Base-by-base conservation (phyloP, 2,888 invertebrate species). In the Blomia tropicalis region DNA sequence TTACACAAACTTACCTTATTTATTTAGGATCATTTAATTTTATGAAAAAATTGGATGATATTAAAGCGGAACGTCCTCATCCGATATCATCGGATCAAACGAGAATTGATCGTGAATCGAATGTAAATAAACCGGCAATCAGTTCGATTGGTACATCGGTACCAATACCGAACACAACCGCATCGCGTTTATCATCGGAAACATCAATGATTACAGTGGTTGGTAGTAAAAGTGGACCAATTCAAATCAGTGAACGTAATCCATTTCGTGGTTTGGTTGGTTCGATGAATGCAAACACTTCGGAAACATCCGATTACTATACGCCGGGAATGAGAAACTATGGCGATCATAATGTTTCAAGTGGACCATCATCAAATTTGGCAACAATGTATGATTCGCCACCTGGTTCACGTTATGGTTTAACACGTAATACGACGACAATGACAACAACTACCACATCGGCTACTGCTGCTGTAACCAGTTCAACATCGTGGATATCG, bases 261-360 rank as follows among this genome's bases (percentile, higher is more conserved):
- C 51, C 51, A 14, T 47, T 47, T 47, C 51, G 51, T 11, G 51
- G 51, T 11, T n/a, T 47, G 51, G 51, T 47, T 22, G 51, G 51
- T 27, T 47, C 51, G 51, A 47, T 47, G 51, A 47, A 47, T 27
- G 51, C 51, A 7, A n/a, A 7, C 23, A 27, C 51, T 14, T 14
- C 41, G 41, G 41, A 14, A 14, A 27, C 51, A 11, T 22, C 22
- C 27, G 51, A 22, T 27, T 7, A 47, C 14, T 47, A 47, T 27
- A 7, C 36, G 7, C 36, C 36, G 7, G 36, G 36, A 11, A 17
- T 7, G 7, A 7, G 7, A 7, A 7, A 17, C 7, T 7, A 17
- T 47, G 19, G 47, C 11, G 17, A 17, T 11, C 23, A 11, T 19
- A 23, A 14, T n/a, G 5, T 5, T 19, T n/a, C 47, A 11, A 4